These are phyloP conservation scores for Unio pictorum DNA, from an alignment of 2,888 invertebrate species.

Conservation along the genomic window DNA sequence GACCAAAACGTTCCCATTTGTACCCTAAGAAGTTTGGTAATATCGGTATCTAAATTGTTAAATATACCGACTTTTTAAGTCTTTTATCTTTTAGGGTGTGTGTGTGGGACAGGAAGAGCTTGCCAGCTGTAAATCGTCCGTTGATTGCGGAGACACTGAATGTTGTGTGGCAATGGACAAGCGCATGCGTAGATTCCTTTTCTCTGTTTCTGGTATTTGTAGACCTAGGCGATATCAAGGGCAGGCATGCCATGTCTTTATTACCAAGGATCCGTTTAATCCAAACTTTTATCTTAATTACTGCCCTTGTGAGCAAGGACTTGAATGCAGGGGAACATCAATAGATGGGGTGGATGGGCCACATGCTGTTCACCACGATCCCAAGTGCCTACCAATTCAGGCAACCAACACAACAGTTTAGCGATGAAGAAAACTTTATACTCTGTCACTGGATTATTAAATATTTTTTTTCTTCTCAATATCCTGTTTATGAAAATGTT, in stretches of 20 bases:
- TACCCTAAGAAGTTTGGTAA: too few species aligned
- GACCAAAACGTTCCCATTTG: too few species aligned
- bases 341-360: slow-evolving; percentile 22
- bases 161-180: slow-evolving; percentile 38
- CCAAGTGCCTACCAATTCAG: slow-evolving; percentile 26
- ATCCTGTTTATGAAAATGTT: too few species aligned
- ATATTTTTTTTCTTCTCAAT: too few species aligned
- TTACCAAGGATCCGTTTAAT: slow-evolving; percentile 17
- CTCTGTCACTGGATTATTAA: too few species aligned
- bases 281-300: slow-evolving; percentile 29
- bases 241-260: slow-evolving; percentile 34
- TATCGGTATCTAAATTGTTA: too few species aligned
- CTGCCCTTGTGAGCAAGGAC: slow-evolving; percentile 28
- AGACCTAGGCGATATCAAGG: slow-evolving; percentile 32
- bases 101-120: background rate
- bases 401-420: too few species aligned
- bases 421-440: too few species aligned
- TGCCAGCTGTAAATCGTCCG: slow-evolving; percentile 18
- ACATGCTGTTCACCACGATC: slow-evolving; percentile 31
- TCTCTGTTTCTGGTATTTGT: slow-evolving; percentile 28
- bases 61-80: too few species aligned
- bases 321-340: slow-evolving; percentile 28
- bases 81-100: too few species aligned
- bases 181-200: slow-evolving; percentile 30
- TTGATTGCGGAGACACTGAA: slow-evolving; percentile 31